A percentile compares a stretch with the other conserved stretches of the same genome.
Evolutionary conservation across 2,797 vertebrate genomes (phyloP).

Genomic region (Onychomys torridus): DNA sequence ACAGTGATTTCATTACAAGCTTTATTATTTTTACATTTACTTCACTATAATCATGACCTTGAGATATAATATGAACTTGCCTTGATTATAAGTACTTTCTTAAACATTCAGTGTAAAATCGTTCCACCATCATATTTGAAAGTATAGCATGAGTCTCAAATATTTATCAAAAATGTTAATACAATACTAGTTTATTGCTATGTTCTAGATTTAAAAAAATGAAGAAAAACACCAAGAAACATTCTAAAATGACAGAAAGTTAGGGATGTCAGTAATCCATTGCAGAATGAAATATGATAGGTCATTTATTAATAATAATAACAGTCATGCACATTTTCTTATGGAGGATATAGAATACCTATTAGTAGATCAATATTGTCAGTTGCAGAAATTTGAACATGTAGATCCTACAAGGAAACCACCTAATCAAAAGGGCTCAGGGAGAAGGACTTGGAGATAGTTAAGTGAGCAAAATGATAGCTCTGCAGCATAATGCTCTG

Average conservation of each 20-base stretch:
- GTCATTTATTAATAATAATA: not conserved
- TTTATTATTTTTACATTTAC: not conserved
- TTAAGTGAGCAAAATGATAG: not conserved
- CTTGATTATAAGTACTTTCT: not conserved
- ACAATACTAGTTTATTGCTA: not conserved
- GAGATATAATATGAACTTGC: not conserved
- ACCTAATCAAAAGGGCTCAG: not conserved
- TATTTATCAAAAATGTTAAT: not conserved
- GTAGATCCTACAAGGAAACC: not conserved
- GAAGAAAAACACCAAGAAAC: not conserved
- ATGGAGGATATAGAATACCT: not conserved
- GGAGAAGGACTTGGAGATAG: not conserved
- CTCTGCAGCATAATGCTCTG: not conserved
- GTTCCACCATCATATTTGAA: not conserved
- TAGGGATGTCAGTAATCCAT: not conserved
- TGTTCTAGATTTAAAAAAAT: not conserved
- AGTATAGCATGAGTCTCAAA: not conserved
- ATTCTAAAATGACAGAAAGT: not conserved
- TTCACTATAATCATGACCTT: not conserved
- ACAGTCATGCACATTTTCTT: not conserved
- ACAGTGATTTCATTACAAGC: too few species aligned
- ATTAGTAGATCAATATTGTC: not conserved
- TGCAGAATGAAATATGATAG: not conserved
- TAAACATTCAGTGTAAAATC: not conserved
- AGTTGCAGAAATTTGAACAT: not conserved